Evolutionary conservation across 2,888 invertebrate species (phyloP).

Genomic region (Pseudoips prasinana): DNA sequence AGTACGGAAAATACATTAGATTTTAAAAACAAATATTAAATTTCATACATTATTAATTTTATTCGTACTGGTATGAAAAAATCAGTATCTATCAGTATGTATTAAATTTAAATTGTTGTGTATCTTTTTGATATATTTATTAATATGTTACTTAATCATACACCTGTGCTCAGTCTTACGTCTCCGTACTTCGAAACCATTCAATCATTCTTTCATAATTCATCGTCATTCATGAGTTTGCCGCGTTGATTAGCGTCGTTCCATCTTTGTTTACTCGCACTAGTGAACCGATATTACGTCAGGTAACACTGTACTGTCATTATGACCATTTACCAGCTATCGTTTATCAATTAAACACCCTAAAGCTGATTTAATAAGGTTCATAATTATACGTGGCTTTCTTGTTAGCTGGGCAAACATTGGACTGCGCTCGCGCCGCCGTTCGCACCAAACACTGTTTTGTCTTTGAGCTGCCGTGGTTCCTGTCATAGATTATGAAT

Average conservation of each 20-base stretch:
- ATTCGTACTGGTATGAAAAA: no score
- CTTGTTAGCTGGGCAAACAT: constrained; percentile 39
- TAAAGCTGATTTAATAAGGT: constrained; percentile 22
- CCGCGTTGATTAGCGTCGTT: constrained; percentile 45
- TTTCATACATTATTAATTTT: no score
- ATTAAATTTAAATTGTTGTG: no score
- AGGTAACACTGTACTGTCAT: constrained; percentile 50
- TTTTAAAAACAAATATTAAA: no score
- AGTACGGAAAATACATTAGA: no score
- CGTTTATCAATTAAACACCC: constrained; percentile 22
- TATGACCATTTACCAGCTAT: constrained; percentile 26
- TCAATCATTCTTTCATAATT: constrained; percentile 35
- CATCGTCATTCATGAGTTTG: constrained; percentile 43
- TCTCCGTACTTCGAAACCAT: constrained; percentile 2
- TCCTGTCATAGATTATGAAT: constrained; percentile 45
- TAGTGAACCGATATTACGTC: constrained; percentile 50
- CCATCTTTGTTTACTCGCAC: constrained; percentile 40
- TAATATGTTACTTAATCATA: no score
- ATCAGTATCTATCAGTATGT: no score
- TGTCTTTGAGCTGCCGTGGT: constrained; percentile 68
- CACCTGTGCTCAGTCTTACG: no score
- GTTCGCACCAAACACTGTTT: constrained; percentile 51
- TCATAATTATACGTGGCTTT: constrained; percentile 20
- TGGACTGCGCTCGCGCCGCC: constrained; percentile 43
- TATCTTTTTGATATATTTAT: no score